A percentile compares a stretch with the other conserved stretches of the same genome.
Conservation (phyloP, 2,888 invertebrate species). For the Aporophyla lueneburgensis region DNA sequence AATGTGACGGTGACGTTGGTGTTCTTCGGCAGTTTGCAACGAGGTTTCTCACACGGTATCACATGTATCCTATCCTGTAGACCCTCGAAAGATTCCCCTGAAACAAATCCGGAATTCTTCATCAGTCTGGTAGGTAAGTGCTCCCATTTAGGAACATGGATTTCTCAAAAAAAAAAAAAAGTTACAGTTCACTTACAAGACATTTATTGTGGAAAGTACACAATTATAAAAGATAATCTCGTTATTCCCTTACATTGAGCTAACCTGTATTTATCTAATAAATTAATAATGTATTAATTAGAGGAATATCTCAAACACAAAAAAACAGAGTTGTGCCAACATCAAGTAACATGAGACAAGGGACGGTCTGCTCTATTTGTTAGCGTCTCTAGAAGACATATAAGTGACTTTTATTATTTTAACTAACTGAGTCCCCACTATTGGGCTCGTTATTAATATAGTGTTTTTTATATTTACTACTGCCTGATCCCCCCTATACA, state of each 20-base stretch:
- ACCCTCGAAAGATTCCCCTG: slow-evolving; percentile 82
- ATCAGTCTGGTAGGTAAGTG: background rate
- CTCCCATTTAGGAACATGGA: background rate
- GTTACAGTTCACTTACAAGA: background rate
- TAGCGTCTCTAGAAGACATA: too few species aligned
- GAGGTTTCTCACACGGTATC: slow-evolving; percentile 90
- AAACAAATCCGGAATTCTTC: slow-evolving; percentile 65
- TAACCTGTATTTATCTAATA: too few species aligned
- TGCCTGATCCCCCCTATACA: too few species aligned
- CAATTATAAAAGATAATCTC: too few species aligned
- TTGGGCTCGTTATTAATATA: too few species aligned
- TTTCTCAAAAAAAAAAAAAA: background rate
- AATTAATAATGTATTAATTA: too few species aligned
- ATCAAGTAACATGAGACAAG: background rate
- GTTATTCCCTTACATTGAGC: too few species aligned
- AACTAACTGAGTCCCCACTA: too few species aligned
- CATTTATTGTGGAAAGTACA: background rate
- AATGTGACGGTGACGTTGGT: slow-evolving; percentile 88
- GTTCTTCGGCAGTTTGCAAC: slow-evolving; percentile 91
- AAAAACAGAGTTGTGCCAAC: background rate
- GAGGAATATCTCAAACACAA: background rate
- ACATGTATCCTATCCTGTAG: slow-evolving; percentile 87
- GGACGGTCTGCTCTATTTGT: too few species aligned
- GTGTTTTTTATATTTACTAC: too few species aligned
- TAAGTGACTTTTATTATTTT: too few species aligned